Evolutionary conservation across 2,113 vertebrate genomes (phyloP).

Genomic region (Ictalurus furcatus): DNA sequence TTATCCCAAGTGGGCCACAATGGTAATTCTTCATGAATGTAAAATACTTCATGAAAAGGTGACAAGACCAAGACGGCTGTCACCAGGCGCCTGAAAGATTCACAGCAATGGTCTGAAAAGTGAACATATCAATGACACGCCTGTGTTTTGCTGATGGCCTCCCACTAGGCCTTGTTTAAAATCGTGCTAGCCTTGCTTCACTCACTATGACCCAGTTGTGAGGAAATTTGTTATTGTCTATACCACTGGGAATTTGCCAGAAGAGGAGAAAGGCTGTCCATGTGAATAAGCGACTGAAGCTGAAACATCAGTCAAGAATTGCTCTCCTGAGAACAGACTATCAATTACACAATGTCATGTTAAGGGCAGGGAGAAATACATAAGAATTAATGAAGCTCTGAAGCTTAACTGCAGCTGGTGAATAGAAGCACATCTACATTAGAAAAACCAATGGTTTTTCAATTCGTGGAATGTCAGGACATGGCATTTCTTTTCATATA

Average conservation of each 20-base stretch:
- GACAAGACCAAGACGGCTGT: not conserved
- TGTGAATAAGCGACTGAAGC: conserved; percentile 26
- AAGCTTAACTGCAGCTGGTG: not conserved
- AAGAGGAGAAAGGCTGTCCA: conserved; percentile 11
- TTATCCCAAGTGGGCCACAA: not conserved
- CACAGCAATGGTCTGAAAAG: not conserved
- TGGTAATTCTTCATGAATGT: not conserved
- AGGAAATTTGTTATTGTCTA: conserved; percentile 44
- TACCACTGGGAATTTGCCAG: conserved; percentile 18
- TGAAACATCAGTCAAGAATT: conserved; percentile 39
- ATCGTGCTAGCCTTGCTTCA: conserved; percentile 40
- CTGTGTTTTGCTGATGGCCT: conserved; percentile 37
- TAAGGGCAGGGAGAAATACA: conserved; percentile 11
- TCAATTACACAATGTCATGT: conserved; percentile 16
- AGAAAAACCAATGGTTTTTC: not conserved
- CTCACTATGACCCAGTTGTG: conserved; percentile 43
- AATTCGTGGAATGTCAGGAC: not conserved
- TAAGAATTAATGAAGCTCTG: not conserved
- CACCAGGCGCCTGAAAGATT: not conserved
- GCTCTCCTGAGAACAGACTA: conserved; percentile 20
- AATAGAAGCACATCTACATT: not conserved
- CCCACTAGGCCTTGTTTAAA: conserved; percentile 46
- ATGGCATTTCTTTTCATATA: not conserved
- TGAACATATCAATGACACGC: not conserved
- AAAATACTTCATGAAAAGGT: not conserved